Conservation (phyloP, 2,797 vertebrate species). For the Crocodylus rhombifer region DNA sequence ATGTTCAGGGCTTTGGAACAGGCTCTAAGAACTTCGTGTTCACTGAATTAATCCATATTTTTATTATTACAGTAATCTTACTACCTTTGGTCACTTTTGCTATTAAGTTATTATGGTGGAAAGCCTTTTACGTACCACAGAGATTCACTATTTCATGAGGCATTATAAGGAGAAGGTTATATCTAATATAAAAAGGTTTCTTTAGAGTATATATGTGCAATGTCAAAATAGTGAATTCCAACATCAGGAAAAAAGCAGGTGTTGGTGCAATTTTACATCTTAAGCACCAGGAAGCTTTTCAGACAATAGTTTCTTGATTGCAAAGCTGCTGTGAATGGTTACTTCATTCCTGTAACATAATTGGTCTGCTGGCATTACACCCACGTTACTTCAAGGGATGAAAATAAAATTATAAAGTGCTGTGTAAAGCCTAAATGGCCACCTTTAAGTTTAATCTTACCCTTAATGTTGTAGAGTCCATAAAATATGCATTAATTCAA, state of each 20-base stretch:
- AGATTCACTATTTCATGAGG: not conserved
- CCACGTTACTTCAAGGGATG: conserved; percentile 54
- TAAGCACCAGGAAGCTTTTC: conserved; percentile 46
- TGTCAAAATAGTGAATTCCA: not conserved
- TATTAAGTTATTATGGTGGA: not conserved
- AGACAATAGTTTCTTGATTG: conserved; percentile 55
- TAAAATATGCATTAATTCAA: conserved; percentile 82
- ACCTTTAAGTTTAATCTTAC: conserved; percentile 81
- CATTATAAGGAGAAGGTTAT: not conserved
- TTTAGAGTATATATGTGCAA: not conserved
- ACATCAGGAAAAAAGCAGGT: not conserved
- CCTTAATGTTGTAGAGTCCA: conserved; percentile 75
- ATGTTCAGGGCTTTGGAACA: not conserved
- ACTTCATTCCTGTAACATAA: conserved; percentile 61
- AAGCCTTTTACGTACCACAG: not conserved
- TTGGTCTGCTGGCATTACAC: conserved; percentile 76
- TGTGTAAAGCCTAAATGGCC: conserved; percentile 73
- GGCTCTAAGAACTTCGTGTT: not conserved
- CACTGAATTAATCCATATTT: not conserved
- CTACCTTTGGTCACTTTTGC: not conserved
- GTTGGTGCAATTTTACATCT: conserved; percentile 42
- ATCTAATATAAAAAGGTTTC: not conserved
- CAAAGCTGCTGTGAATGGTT: conserved; percentile 46
- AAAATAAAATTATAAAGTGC: conserved; percentile 80
- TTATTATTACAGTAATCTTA: not conserved